These are phyloP conservation scores for Furcifer pardalis DNA, from an alignment of 2,797 vertebrate species.

Conservation along the genomic window DNA sequence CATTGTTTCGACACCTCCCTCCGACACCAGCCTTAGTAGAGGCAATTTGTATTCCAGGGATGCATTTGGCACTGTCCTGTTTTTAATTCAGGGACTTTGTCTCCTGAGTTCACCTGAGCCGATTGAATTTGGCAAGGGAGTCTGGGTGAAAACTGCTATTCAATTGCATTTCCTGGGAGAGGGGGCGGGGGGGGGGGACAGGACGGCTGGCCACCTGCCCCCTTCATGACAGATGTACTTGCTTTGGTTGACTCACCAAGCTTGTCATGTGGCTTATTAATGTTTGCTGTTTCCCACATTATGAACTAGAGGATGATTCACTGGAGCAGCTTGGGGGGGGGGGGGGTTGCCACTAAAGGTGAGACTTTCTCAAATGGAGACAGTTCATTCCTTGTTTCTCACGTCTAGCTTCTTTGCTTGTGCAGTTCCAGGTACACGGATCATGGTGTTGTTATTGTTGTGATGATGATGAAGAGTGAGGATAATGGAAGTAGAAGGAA, in stretches of 20 bases:
- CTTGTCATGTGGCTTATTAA: constrained; percentile 78
- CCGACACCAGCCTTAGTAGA: constrained; percentile 39
- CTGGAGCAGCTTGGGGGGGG: constrained; percentile 51
- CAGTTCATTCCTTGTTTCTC: background rate
- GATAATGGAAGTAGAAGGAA: background rate
- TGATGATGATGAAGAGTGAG: too few relatives aligned
- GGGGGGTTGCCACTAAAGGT: constrained; percentile 50
- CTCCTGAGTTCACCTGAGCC: constrained; percentile 29
- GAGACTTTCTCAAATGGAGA: background rate
- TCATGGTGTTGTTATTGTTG: too few relatives aligned
- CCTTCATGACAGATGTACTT: constrained; percentile 77
- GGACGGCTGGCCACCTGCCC: constrained; percentile 72
- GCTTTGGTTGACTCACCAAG: constrained; percentile 77
- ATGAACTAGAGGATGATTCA: constrained; percentile 74
- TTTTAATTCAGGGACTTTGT: constrained; percentile 31
- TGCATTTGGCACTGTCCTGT: constrained; percentile 14
- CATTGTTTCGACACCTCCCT: constrained; percentile 23
- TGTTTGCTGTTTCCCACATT: constrained; percentile 74
- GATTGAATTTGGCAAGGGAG: constrained; percentile 70
- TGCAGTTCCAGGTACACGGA: too few relatives aligned
- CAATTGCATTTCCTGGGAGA: constrained; percentile 73
- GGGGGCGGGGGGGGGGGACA: too few relatives aligned
- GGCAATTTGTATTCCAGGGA: constrained; percentile 48
- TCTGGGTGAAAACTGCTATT: constrained; percentile 66
- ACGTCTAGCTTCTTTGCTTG: background rate